Conservation (phyloP, 2,797 vertebrate genomes). For the Eulemur coronatus region DNA sequence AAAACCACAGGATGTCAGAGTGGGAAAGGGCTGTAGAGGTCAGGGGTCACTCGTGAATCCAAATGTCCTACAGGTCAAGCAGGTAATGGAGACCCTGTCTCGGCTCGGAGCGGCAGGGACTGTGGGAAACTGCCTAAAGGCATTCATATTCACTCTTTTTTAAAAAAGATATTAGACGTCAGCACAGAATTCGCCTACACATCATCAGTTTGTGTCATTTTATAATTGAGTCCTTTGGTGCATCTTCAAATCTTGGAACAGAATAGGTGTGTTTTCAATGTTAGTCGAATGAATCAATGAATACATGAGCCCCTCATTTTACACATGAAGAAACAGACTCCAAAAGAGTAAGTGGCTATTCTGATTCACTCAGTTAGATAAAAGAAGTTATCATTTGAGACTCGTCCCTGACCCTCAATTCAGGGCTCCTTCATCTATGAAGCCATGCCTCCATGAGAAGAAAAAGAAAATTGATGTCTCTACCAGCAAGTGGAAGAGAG, state of each 20-base stretch:
- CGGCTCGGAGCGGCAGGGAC: not conserved
- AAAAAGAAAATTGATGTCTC: not conserved
- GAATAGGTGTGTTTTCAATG: not conserved
- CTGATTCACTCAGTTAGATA: conserved; percentile 3
- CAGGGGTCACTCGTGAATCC: not conserved
- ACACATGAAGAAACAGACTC: conserved; percentile 2
- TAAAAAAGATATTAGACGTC: not conserved
- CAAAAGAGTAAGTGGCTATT: not conserved
- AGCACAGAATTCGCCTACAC: not conserved
- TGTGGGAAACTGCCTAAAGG: not conserved
- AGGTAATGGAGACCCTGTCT: not conserved
- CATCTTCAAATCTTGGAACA: conserved; percentile 19
- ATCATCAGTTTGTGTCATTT: not conserved
- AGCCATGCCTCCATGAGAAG: not conserved
- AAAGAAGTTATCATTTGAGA: not conserved
- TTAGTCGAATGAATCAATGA: not conserved
- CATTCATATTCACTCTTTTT: not conserved
- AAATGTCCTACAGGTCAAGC: not conserved
- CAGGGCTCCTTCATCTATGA: not conserved
- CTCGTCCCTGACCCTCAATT: not conserved
- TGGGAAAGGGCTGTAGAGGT: not conserved
- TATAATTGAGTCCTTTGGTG: not conserved
- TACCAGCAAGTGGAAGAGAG: not conserved
- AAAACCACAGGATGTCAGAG: not conserved
- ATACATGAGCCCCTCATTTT: not conserved